phyloP scores from a whole-genome alignment of 2,888 invertebrate genomes.

The Nephrocerus scutellatus region DNA sequence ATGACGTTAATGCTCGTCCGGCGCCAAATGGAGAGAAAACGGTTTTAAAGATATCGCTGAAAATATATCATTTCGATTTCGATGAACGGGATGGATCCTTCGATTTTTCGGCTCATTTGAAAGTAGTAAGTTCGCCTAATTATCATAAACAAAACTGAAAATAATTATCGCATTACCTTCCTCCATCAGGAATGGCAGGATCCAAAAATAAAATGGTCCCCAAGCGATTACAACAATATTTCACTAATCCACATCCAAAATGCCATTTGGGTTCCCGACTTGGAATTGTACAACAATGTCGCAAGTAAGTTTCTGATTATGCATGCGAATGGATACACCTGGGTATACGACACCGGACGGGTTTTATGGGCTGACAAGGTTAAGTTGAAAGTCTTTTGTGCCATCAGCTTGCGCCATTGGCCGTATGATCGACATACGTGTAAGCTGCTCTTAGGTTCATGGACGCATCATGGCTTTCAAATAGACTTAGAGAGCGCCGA shows the following conservation, averaged over 20 bases:
- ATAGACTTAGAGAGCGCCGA: slow-evolving; percentile 49
- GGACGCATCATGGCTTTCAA: slow-evolving; percentile 59
- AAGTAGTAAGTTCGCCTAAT: slow-evolving; percentile 17
- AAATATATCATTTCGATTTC: slow-evolving; percentile 18
- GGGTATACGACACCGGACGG: too few relatives aligned
- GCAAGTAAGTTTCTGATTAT: slow-evolving; percentile 53
- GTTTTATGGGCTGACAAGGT: slow-evolving; percentile 58
- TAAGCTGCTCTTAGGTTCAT: slow-evolving; percentile 61
- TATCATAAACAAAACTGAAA: too few relatives aligned
- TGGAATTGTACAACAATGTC: slow-evolving; percentile 63
- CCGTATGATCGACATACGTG: slow-evolving; percentile 65
- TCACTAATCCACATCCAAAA: slow-evolving; percentile 55
- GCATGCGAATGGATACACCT: too few relatives aligned
- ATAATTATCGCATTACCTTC: too few relatives aligned
- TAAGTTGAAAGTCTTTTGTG: slow-evolving; percentile 56
- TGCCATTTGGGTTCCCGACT: slow-evolving; percentile 71
- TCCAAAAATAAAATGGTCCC: slow-evolving; percentile 64
- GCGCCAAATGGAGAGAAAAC: slow-evolving; percentile 5
- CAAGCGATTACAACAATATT: slow-evolving; percentile 57
- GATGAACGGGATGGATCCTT: slow-evolving; percentile 16
- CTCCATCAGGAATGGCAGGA: slow-evolving; percentile 67
- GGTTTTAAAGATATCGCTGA: slow-evolving; percentile 7
- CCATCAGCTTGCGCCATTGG: slow-evolving; percentile 61
- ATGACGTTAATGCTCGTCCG: slow-evolving; percentile 14
- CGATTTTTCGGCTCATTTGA: slow-evolving; percentile 10